Percentiles rank a stretch among this genome's conserved stretches.
Evolutionary conservation across 2,888 invertebrate genomes (phyloP).

Genomic region (Phragmatobia fuliginosa): DNA sequence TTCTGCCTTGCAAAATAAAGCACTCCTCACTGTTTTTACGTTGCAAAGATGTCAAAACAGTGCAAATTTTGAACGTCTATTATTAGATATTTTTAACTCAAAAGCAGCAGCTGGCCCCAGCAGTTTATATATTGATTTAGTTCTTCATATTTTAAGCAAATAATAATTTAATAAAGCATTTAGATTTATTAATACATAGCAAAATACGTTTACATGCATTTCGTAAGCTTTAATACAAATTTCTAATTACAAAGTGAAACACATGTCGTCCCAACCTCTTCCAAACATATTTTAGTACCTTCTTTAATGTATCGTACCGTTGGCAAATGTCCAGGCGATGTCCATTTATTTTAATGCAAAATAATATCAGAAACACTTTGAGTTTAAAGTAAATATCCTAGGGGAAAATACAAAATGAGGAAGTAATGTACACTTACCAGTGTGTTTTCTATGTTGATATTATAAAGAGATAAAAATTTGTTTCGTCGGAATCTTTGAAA

Average conservation of each 20-base stretch:
- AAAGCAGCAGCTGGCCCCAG: background rate
- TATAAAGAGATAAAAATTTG: too few species aligned
- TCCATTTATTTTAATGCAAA: constrained; percentile 26
- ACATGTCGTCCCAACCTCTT: background rate
- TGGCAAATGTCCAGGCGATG: constrained; percentile 33
- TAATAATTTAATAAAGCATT: background rate
- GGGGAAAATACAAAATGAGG: constrained; percentile 11
- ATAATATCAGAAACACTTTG: constrained; percentile 28
- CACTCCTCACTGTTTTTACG: too few species aligned
- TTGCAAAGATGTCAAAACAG: too few species aligned
- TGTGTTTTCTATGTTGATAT: background rate
- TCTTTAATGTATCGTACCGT: constrained; percentile 22
- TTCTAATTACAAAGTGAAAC: constrained; percentile 6
- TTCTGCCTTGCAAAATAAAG: too few species aligned
- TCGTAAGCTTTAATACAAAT: background rate
- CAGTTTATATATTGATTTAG: background rate
- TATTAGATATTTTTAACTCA: background rate
- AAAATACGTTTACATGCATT: background rate
- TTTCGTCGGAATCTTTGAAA: too few species aligned
- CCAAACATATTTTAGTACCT: constrained; percentile 6
- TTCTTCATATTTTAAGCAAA: background rate
- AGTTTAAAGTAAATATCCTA: constrained; percentile 17
- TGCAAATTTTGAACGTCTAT: too few species aligned
- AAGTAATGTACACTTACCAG: constrained; percentile 4
- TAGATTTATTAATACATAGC: background rate